Base-by-base conservation (phyloP, 1,140 invertebrate species). In the Plodia interpunctella region DNA sequence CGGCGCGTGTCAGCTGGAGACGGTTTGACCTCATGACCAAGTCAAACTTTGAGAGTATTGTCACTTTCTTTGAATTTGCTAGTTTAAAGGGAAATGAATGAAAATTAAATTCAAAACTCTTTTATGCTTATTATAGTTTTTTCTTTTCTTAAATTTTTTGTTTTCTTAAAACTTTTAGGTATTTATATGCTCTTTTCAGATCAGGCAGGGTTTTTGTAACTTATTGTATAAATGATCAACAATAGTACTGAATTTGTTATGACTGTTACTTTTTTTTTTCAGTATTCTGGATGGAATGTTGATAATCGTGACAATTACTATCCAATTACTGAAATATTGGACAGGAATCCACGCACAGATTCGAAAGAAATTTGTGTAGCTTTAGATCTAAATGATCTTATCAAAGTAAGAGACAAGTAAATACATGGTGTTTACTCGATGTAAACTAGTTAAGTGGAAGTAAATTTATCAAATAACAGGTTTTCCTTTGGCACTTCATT, bases 231-330 rank as follows among this genome's bases (percentile, higher is more conserved):
- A 25, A 25, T 25, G 2, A 25, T 25, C 21, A 3, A 25, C 2
- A 25, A 25, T 25, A 6, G 13, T 50, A 25, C 25, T 51, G 20
- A 49, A 15, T 56, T 49, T n/a, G n/a, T n/a, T n/a, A n/a, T n/a
- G n/a, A n/a, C n/a, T n/a, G n/a, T n/a, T n/a, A n/a, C 0, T 11
- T 67, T 71, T 63, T 32, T 55, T 54, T 91, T 91, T 63, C 79
- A 94, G 93, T 94, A 94, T 72, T 94, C 93, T 62, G 93, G 93
- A 58, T 94, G 93, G 93, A 93, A 92, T 70, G 90, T 91, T 63
- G 91, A 91, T 76, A 92, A 93, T 68, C 91, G 93, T 79, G 92
- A 94, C 49, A 93, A 93, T 81, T 94, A 94, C 72, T 91, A 91
- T 70, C 88, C 91, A 32, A 90, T 90, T 38, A 90, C 90, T 59